Evolutionary conservation across 2,888 invertebrate genomes (phyloP).

Genomic region (Drosophila limbata): DNA sequence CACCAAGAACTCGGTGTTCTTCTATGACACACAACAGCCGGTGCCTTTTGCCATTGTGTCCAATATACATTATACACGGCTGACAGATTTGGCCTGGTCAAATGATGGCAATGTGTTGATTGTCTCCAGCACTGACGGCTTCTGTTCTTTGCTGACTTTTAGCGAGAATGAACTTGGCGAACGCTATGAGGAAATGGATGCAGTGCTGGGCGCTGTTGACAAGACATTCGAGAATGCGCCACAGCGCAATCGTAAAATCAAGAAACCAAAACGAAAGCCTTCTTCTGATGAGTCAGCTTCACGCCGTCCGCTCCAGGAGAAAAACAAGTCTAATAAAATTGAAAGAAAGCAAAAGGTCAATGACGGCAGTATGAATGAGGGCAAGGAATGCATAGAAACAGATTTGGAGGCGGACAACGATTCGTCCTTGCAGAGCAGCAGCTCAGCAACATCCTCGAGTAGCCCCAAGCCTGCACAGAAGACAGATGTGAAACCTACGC

Average conservation of each 20-base stretch:
- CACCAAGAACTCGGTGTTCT: slow-evolving; percentile 92
- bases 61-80: slow-evolving; percentile 95
- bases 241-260: slow-evolving; percentile 50
- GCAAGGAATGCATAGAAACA: slow-evolving; percentile 29
- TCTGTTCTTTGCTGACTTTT: slow-evolving; percentile 94
- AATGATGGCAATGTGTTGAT: slow-evolving; percentile 91
- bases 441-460: slow-evolving; percentile 31
- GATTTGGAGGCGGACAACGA: slow-evolving; percentile 67
- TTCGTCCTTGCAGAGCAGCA: slow-evolving; percentile 68
- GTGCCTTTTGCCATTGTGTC: slow-evolving; percentile 92
- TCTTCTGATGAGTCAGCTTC: slow-evolving; percentile 55
- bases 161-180: slow-evolving; percentile 90
- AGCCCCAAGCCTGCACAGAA: slow-evolving; percentile 38
- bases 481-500: slow-evolving; percentile 34
- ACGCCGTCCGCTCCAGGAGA: slow-evolving; percentile 58
- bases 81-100: slow-evolving; percentile 96
- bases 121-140: slow-evolving; percentile 95
- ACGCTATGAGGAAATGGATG: slow-evolving; percentile 82
- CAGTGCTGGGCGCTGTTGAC: slow-evolving; percentile 78
- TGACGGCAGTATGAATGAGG: slow-evolving; percentile 18
- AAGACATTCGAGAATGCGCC: slow-evolving; percentile 56
- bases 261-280: slow-evolving; percentile 67
- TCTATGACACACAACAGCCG: slow-evolving; percentile 95
- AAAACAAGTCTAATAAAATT: slow-evolving; percentile 39
- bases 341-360: neutral